Conservation (phyloP, 2,888 invertebrate genomes). For the Strigamia maritima region DNA sequence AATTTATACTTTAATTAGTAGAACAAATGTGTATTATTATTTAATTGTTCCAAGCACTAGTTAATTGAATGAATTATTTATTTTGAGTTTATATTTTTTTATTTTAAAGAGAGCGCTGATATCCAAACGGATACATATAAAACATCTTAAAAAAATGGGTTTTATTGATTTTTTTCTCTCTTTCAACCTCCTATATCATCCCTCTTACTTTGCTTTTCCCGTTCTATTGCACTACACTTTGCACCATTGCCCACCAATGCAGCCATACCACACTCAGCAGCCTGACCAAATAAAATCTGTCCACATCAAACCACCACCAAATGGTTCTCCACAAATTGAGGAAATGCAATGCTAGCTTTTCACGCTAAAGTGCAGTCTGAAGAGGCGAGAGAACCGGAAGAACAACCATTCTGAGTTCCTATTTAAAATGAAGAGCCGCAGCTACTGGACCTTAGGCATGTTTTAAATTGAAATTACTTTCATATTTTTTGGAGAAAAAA, state of each 20-base stretch:
- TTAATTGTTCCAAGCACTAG: neutral
- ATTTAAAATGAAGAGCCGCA: neutral
- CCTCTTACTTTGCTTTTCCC: neutral
- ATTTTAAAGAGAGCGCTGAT: no score
- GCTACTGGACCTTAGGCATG: conserved; percentile 13
- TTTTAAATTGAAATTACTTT: neutral
- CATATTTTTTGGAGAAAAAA: neutral
- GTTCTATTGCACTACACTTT: conserved; percentile 15
- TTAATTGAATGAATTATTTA: neutral
- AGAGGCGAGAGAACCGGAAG: conserved; percentile 20
- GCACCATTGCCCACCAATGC: conserved; percentile 15
- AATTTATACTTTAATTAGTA: neutral
- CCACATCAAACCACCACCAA: conserved; percentile 11
- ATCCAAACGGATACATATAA: neutral
- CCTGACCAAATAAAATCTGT: conserved; percentile 23
- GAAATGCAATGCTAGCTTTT: conserved; percentile 23
- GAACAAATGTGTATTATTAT: neutral
- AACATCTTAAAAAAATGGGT: neutral
- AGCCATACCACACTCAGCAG: neutral
- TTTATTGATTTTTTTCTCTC: conserved; percentile 19
- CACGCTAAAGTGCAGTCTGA: conserved; percentile 23
- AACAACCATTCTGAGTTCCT: neutral
- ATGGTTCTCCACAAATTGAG: conserved; percentile 16
- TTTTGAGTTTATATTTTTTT: neutral
- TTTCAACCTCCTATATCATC: conserved; percentile 14